These are phyloP conservation scores for Pegea sp. DNA, from an alignment of 23 tunicate species.

Conservation along the genomic window DNA sequence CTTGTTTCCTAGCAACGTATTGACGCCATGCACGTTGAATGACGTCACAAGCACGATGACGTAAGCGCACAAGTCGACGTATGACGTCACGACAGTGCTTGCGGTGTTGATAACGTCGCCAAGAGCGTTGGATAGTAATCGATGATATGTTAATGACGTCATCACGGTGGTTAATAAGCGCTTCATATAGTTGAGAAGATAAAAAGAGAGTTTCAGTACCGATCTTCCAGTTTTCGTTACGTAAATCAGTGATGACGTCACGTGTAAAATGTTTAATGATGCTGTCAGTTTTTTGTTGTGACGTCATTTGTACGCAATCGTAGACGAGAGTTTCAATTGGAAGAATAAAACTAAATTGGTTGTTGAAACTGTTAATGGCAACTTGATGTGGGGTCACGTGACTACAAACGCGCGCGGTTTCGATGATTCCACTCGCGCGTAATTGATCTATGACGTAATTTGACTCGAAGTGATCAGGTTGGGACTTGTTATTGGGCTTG, in stretches of 20 bases:
- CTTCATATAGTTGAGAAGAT: background rate
- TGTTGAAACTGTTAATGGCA: background rate
- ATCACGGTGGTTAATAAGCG: background rate
- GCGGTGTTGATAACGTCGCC: background rate
- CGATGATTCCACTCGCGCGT: conserved; percentile 52
- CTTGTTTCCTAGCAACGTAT: background rate
- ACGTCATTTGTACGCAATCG: background rate
- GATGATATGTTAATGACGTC: background rate
- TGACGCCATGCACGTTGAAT: background rate
- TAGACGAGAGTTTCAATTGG: background rate
- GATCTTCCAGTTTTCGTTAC: background rate
- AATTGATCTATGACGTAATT: conserved; percentile 62
- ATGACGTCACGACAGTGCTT: background rate
- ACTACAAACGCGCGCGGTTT: conserved; percentile 57
- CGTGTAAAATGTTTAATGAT: background rate
- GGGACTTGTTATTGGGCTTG: conserved; percentile 49
- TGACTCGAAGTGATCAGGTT: conserved; percentile 37
- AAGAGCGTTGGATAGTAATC: background rate
- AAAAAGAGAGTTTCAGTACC: background rate
- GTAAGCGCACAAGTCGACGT: background rate
- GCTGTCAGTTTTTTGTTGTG: background rate
- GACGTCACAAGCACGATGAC: background rate
- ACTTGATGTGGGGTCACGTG: conserved; percentile 30
- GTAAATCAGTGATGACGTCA: background rate
- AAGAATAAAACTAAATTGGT: background rate